Conservation (phyloP, 2,113 vertebrate genomes). For the Cichladusa arquata region DNA sequence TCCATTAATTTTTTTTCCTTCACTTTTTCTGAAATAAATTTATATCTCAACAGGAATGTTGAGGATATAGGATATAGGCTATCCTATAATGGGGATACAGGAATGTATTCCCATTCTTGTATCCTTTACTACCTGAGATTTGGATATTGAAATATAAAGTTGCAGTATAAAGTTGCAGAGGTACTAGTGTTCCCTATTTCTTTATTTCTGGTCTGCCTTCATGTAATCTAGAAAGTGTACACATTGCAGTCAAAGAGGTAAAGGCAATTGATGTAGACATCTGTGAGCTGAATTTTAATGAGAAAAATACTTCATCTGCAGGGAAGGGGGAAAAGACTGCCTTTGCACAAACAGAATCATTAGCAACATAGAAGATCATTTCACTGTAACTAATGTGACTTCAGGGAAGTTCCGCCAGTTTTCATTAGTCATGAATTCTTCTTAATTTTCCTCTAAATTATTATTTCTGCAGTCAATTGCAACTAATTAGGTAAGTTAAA, state of each 20-base stretch:
- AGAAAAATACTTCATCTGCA: constrained; percentile 13
- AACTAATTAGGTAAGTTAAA: not conserved
- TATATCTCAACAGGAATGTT: not conserved
- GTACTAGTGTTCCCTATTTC: not conserved
- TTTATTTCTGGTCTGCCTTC: not conserved
- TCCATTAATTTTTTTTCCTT: not conserved
- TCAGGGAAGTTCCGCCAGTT: not conserved
- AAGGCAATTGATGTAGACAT: not conserved
- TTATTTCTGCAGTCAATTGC: not conserved
- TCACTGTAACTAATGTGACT: constrained; percentile 8
- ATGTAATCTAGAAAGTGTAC: not conserved
- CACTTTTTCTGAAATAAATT: not conserved
- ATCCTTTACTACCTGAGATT: not conserved
- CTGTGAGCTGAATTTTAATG: constrained; percentile 14
- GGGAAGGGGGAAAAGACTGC: not conserved
- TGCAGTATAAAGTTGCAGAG: not conserved
- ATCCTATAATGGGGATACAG: not conserved
- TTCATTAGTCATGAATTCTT: constrained; percentile 10
- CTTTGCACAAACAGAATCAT: constrained; percentile 13
- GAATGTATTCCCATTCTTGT: not conserved
- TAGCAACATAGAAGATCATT: not conserved
- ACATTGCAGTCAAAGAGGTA: not conserved
- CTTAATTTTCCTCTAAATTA: constrained; percentile 7
- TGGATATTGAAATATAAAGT: not conserved
- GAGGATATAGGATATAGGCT: no score